A percentile compares a stretch with the other conserved stretches of the same genome.
Evolutionary conservation across 2,888 invertebrate genomes (phyloP).

Genomic region (Willowsia nigromaculata): DNA sequence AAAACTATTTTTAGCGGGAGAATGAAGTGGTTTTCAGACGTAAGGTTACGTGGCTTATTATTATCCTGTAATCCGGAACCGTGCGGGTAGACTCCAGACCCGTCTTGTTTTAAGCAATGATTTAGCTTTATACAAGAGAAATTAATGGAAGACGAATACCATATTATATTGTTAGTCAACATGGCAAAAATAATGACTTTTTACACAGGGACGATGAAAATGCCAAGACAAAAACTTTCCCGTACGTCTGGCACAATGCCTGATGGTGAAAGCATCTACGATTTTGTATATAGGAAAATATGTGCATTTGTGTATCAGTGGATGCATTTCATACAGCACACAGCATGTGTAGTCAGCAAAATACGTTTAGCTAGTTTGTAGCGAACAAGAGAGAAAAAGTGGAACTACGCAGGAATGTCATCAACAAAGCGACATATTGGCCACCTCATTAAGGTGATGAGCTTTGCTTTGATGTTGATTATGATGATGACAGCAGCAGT

Average conservation of each 20-base stretch:
- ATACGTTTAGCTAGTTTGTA: background rate
- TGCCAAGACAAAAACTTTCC: too few relatives aligned
- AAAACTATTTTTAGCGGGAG: background rate
- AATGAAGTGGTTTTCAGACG: background rate
- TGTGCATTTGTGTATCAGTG: too few relatives aligned
- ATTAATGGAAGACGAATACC: background rate
- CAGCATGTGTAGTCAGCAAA: background rate
- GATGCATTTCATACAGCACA: too few relatives aligned
- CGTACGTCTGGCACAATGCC: background rate
- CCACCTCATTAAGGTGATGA: slow-evolving; percentile 70
- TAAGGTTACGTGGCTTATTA: background rate
- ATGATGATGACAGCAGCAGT: slow-evolving; percentile 65
- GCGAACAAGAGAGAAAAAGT: background rate
- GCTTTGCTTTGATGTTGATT: slow-evolving; percentile 70
- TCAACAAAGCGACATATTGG: slow-evolving; percentile 60
- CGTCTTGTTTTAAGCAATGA: background rate
- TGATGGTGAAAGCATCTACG: background rate
- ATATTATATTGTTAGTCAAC: too few relatives aligned
- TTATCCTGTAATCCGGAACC: background rate
- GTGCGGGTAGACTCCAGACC: background rate
- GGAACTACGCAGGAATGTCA: background rate
- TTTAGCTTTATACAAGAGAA: background rate
- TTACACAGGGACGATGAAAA: too few relatives aligned
- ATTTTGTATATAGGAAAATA: too few relatives aligned
- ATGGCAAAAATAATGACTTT: too few relatives aligned